Percentiles rank a stretch among this genome's conserved stretches.
These are phyloP conservation scores for Anguilla obscura DNA, from an alignment of 2,797 vertebrate species.

Conservation along the genomic window DNA sequence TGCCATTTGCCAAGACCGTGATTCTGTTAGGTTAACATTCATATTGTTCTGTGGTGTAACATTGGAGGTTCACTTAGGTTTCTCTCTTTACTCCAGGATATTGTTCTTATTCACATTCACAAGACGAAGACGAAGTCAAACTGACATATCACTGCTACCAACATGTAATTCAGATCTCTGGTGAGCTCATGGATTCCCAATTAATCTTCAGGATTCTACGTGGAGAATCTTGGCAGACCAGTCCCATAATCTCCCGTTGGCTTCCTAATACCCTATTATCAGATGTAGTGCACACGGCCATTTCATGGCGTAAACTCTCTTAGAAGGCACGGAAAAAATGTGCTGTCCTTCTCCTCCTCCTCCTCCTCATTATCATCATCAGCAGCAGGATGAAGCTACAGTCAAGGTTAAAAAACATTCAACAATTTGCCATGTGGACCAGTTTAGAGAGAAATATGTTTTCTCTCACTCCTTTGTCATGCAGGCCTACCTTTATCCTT, in stretches of 20 bases:
- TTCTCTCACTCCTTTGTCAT: no score
- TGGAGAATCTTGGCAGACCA: conserved; percentile 13
- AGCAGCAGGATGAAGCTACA: neutral
- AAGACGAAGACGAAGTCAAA: neutral
- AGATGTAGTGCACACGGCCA: neutral
- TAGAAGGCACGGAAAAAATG: neutral
- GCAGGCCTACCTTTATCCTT: no score
- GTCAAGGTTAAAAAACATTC: neutral
- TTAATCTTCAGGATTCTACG: neutral
- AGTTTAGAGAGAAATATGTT: neutral
- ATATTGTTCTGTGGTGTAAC: neutral
- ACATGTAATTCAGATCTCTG: neutral
- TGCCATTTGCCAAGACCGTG: neutral
- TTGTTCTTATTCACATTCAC: neutral
- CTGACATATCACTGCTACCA: neutral
- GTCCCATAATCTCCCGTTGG: neutral
- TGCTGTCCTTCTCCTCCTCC: neutral
- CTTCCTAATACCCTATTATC: neutral
- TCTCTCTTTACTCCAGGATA: neutral
- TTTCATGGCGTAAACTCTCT: neutral
- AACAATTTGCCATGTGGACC: neutral
- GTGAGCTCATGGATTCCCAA: neutral
- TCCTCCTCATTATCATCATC: neutral
- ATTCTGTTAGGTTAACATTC: neutral
- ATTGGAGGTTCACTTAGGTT: neutral